Base-by-base conservation (phyloP, 2,888 invertebrate species). In the Cheilosia soror region DNA sequence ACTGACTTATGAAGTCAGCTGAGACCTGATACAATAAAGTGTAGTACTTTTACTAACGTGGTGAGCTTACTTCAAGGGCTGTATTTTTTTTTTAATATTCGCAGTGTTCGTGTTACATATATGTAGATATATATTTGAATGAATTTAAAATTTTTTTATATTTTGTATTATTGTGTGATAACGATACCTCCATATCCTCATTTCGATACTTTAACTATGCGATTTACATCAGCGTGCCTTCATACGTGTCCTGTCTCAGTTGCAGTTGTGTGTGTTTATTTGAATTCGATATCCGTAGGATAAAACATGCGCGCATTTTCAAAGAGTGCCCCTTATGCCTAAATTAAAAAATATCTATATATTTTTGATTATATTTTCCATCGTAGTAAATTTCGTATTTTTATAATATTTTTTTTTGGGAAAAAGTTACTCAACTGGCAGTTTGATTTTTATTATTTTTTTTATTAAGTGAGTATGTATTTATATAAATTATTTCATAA, bases 371-470 rank as follows among this genome's bases (percentile, higher is more conserved):
- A 73, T 68, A 71, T 55, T 79, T 58, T 44, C 55, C 25, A 25
- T 65, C 20, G 9, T 69, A 72, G 53, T 62, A 83, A 65, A 47
- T 57, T 42, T 57, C 33, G 47, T 69, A 40, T 37, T 44, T 83
- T 66, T 25, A 27, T 60, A 27, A 57, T 47, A 37, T 71, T 69
- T 49, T 33, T 58, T 72, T 79, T 73, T 33, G 76, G 75, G 13
- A 75, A 84, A 73, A 60, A 72, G 66, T 73, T 80, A 80, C 75
- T 85, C 85, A 85, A 81, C 66, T 81, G 85, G 85, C 85, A 85
- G 80, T 85, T 79, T 66, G 20, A 40, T 57, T 73, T 69, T 55
- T 44, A 58, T 62, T 53, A n/a, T 2, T 71, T 55, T 65, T 55
- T 71, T 63, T 68, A 65, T 69, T 82, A 71, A 49, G 25, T 80